Conservation (phyloP, 1,140 invertebrate species). For the Tribolium castaneum region DNA sequence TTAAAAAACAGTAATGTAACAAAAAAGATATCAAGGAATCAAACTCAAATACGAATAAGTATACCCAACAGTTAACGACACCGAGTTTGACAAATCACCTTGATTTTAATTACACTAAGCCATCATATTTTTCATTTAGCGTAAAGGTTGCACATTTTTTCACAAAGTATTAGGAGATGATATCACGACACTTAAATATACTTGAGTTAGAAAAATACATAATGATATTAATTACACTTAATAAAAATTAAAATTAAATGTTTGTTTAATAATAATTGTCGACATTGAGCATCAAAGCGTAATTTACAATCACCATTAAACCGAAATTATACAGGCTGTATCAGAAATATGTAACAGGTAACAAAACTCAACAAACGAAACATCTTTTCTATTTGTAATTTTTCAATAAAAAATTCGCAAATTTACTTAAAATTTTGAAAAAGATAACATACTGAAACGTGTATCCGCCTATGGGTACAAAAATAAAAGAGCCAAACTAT, state of each 20-base stretch:
- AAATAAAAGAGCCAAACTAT: too few species aligned
- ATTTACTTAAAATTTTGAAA: too few species aligned
- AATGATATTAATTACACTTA: constrained; percentile 10
- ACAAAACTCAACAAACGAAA: too few species aligned
- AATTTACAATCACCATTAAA: not conserved
- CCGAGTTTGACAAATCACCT: not conserved
- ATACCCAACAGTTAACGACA: not conserved
- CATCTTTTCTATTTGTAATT: too few species aligned
- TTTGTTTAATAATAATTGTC: not conserved
- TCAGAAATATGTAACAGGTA: too few species aligned
- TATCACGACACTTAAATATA: constrained; percentile 3
- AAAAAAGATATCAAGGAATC: too few species aligned
- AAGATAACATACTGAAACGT: too few species aligned
- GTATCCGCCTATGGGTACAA: too few species aligned
- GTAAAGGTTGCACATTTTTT: constrained; percentile 13
- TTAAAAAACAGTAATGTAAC: too few species aligned
- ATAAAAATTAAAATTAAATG: not conserved
- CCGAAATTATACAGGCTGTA: too few species aligned
- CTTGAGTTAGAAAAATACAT: not conserved
- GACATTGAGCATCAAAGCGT: not conserved
- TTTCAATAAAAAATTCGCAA: too few species aligned
- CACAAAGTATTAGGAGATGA: constrained; percentile 6
- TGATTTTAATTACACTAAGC: not conserved
- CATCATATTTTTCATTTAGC: not conserved
- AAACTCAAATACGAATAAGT: too few species aligned